Evolutionary conservation across 2,888 invertebrate species (phyloP).

Genomic region (Meteorus colon): DNA sequence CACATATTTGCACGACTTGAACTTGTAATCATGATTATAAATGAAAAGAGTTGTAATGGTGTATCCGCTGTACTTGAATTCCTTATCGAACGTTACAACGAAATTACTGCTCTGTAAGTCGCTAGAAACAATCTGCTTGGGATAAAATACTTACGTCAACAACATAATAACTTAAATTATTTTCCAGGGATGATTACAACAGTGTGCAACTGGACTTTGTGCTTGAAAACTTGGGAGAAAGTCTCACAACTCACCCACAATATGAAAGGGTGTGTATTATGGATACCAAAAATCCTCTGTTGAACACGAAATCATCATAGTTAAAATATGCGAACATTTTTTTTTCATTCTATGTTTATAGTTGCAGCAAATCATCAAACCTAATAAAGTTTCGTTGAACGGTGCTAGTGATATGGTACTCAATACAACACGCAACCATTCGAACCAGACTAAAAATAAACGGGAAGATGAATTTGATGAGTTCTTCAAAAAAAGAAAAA

Average conservation of each 20-base stretch:
- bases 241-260: slow-evolving; percentile 44
- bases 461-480: neutral
- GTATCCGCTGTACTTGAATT: slow-evolving; percentile 52
- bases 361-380: neutral
- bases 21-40: slow-evolving; percentile 54
- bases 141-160: no score
- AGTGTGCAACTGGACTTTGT: slow-evolving; percentile 4
- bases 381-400: neutral
- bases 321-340: neutral
- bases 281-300: neutral
- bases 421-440: neutral
- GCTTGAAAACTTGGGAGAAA: slow-evolving; percentile 36
- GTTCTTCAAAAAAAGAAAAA: neutral
- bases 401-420: neutral
- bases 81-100: slow-evolving; percentile 44
- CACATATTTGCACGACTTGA: slow-evolving; percentile 52
- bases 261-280: slow-evolving; percentile 37
- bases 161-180: neutral
- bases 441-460: neutral
- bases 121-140: neutral
- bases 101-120: slow-evolving; percentile 31
- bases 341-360: neutral
- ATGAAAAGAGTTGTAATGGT: slow-evolving; percentile 46
- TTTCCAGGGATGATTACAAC: slow-evolving; percentile 30
- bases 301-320: slow-evolving; percentile 25